These are phyloP conservation scores for Omphaloscelis lunosa DNA, from an alignment of 2,888 invertebrate genomes.

Conservation along the genomic window DNA sequence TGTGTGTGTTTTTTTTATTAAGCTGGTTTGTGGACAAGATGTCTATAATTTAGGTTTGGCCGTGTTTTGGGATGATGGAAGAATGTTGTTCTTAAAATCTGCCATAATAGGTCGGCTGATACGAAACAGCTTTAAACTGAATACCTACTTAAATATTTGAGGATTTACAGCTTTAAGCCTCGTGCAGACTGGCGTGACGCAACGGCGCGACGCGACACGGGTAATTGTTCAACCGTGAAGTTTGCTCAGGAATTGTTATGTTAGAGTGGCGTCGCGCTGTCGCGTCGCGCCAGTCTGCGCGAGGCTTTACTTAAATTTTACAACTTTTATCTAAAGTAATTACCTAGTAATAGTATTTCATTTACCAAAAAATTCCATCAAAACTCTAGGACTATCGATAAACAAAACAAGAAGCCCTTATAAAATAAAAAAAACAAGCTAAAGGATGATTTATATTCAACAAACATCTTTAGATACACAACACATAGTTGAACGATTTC, in stretches of 20 bases:
- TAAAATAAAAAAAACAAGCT: conserved; percentile 36
- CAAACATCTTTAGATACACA: conserved; percentile 26
- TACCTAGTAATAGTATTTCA: no score
- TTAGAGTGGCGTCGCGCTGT: no score
- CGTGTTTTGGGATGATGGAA: not conserved
- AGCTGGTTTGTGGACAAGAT: not conserved
- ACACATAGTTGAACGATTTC: conserved; percentile 44
- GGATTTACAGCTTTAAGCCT: not conserved
- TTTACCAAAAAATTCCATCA: not conserved
- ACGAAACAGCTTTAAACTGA: not conserved
- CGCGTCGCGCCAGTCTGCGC: no score
- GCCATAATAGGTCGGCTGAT: not conserved
- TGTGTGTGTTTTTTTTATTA: conserved; percentile 15
- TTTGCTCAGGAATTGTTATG: no score
- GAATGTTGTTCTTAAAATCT: conserved; percentile 4
- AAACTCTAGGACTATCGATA: not conserved
- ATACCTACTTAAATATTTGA: not conserved
- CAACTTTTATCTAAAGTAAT: not conserved
- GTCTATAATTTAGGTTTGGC: not conserved
- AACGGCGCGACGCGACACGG: no score
- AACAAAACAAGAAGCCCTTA: not conserved
- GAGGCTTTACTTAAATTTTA: not conserved
- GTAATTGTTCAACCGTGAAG: no score
- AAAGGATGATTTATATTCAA: conserved; percentile 38
- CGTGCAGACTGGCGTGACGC: no score